phyloP scores from a whole-genome alignment of 2,888 invertebrate species.

The Tenthredo distinguenda region DNA sequence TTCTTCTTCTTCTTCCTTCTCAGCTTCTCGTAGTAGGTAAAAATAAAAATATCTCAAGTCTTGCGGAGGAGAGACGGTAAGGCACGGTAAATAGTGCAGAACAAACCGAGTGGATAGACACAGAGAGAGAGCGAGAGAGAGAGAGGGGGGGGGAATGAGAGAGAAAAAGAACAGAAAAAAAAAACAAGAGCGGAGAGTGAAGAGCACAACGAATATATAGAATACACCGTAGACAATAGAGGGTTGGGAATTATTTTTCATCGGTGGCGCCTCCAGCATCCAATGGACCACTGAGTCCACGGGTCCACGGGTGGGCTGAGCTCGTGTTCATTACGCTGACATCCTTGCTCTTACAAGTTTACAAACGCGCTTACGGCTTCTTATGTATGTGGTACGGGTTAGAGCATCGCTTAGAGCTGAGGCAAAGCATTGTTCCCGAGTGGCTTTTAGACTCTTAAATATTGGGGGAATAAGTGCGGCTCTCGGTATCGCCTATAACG shows the following conservation, averaged over 20 bases:
- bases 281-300: conserved; percentile 6
- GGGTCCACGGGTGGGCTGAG: conserved; percentile 67
- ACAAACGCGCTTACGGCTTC: conserved; percentile 8
- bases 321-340: conserved; percentile 71
- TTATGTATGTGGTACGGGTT: conserved; percentile 17
- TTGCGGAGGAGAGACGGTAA: conserved; percentile 4
- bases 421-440: conserved; percentile 40
- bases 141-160: background rate
- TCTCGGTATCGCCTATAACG: background rate
- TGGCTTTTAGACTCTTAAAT: conserved; percentile 43
- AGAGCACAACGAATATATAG: conserved; percentile 4
- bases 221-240: conserved; percentile 61
- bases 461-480: conserved; percentile 29
- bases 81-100: conserved; percentile 5
- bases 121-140: background rate
- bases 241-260: conserved; percentile 54
- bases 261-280: conserved; percentile 31
- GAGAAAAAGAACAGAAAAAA: background rate
- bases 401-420: background rate
- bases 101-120: background rate
- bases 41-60: background rate
- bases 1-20: background rate
- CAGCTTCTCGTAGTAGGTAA: background rate
- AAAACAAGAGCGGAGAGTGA: background rate
- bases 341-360: conserved; percentile 57